Base-by-base conservation (phyloP, 2,797 vertebrate genomes). In the Staurois parvus region DNA sequence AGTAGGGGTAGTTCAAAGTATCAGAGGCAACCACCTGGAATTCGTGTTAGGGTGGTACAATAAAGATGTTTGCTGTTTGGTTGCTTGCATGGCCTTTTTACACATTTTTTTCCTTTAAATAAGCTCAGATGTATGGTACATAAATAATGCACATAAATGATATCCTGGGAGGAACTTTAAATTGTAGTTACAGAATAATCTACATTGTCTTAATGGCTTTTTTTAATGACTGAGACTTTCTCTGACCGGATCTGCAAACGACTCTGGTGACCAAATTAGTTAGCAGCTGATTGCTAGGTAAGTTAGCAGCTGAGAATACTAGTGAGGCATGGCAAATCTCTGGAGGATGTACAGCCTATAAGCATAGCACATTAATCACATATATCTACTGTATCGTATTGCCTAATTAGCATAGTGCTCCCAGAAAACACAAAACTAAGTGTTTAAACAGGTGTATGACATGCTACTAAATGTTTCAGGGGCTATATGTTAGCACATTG, bases 281-380 rank as follows among this genome's bases (percentile, higher is more conserved):
- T 66, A 66, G 64, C 64, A 66, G 26, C 64, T 66, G 64, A 29
- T 66, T 66, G 64, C 64, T 66, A 9, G 64, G 64, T 26, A 29
- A 66, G 26, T 28, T 66, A 66, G 64, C 64, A 66, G 64, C 64
- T 66, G 64, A 66, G 64, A 66, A 66, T 66, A 66, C 64, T 66
- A 66, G 64, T 66, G 64, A 66, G 64, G 64, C 64, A 66, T 66
- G 64, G 64, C 10, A 66, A 29, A 29, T 66, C 64, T 66, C 64
- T 29, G 0, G 64, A 66, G 64, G 64, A 66, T 66, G 64, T 66
- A 15, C 64, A 66, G 64, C 9, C 64, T 29, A 26, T 29, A 29
- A 26, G 64, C 64, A 29, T 66, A 66, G 64, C 64, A 26, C 64
- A 66, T 66, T 66, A 26, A 66, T 66, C 64, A 66, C 64, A 12